These are phyloP conservation scores for Anguilla marmorata DNA, from an alignment of 2,797 vertebrate species.

Conservation along the genomic window DNA sequence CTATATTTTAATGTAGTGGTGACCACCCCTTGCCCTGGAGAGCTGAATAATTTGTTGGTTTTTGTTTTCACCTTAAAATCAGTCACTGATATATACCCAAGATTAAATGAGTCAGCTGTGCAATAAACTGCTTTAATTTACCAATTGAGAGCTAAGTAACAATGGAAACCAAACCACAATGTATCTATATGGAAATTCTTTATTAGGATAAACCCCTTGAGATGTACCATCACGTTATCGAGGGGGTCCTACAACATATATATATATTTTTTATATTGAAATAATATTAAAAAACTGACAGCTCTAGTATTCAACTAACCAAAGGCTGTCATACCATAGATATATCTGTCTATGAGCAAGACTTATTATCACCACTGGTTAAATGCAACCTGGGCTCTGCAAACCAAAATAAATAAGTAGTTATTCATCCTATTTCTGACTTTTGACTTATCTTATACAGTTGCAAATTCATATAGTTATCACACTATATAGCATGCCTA, in stretches of 20 bases:
- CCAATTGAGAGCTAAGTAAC: neutral
- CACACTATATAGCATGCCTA: neutral
- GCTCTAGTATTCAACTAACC: neutral
- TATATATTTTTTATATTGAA: too few relatives aligned
- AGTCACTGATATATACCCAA: neutral
- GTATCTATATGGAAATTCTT: too few relatives aligned
- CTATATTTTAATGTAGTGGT: neutral
- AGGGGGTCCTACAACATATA: too few relatives aligned
- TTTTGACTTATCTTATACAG: neutral
- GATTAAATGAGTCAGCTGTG: neutral
- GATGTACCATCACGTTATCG: too few relatives aligned
- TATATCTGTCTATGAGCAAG: neutral
- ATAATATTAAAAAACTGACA: neutral
- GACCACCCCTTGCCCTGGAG: neutral
- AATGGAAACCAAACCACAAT: neutral
- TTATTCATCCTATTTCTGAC: neutral
- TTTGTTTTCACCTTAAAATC: neutral
- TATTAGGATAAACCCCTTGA: too few relatives aligned
- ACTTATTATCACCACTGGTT: neutral
- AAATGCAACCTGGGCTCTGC: neutral
- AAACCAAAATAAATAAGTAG: neutral
- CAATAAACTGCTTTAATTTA: neutral
- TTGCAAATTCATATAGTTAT: neutral
- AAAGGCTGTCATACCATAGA: neutral
- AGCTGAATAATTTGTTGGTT: neutral